Evolutionary conservation across 2,888 invertebrate genomes (phyloP).

Genomic region (Lottia scabra): DNA sequence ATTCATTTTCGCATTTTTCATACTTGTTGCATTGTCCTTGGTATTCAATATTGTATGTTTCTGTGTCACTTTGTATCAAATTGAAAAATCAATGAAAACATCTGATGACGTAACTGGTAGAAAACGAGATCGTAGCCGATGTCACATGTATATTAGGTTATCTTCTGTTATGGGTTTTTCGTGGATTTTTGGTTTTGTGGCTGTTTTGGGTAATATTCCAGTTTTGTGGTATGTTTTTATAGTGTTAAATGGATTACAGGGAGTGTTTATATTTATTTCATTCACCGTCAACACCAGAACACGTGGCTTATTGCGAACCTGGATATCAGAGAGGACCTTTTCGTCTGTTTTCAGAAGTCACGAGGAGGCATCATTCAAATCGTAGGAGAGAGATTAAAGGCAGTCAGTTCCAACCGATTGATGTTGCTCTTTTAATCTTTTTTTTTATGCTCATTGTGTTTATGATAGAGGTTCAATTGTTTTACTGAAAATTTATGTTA

Average conservation of each 20-base stretch:
- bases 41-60: slow-evolving; percentile 28
- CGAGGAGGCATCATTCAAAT: no score
- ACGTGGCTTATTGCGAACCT: not conserved
- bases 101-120: not conserved
- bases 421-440: no score
- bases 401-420: no score
- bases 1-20: slow-evolving; percentile 14
- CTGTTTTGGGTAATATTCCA: slow-evolving; percentile 8
- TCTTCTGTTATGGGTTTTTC: slow-evolving; percentile 24
- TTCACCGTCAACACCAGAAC: slow-evolving; percentile 1
- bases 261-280: slow-evolving; percentile 24
- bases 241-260: slow-evolving; percentile 26
- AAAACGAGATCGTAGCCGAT: not conserved
- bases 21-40: slow-evolving; percentile 22
- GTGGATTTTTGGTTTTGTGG: slow-evolving; percentile 26
- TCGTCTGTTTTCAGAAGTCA: no score
- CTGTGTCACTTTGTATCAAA: slow-evolving; percentile 17
- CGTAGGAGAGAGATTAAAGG: no score
- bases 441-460: no score
- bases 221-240: slow-evolving; percentile 26
- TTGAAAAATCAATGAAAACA: not conserved
- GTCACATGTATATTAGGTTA: slow-evolving; percentile 23
- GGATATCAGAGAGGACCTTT: no score
- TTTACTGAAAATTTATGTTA: no score
- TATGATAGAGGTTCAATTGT: no score